Evolutionary conservation across 2,888 invertebrate species (phyloP), one percentile per base, ranked within the genome.

Genomic region (Clepsis dumicolana): DNA sequence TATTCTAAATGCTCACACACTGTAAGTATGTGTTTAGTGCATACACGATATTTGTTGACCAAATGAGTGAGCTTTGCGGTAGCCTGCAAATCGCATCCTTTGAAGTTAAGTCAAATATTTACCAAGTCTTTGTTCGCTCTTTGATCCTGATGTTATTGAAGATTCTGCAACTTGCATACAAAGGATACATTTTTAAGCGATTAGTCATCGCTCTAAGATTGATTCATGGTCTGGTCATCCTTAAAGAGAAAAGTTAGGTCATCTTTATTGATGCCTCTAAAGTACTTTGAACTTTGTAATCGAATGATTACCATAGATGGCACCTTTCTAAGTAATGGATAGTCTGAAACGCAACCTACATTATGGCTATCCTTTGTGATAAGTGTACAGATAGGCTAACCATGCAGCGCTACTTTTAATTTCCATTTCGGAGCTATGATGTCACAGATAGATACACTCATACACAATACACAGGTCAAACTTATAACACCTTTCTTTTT

Each of bases 221-320:
- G 14, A 24, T 57, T 35, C 21, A 18, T 24, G 29, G 12, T 54
- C 50, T 44, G 50, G 21, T 14, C 56, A 35, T 64, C 12, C 48
- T 32, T 48, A 24, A 44, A 64, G 35, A 56, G 44, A 48, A 64
- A 64, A 48, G 56, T 64, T 64, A 35, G 48, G 35, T 57, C 35
- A 56, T 64, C 44, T 7, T 8, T 32, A 48, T 41, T n/a, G 10
- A 4, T 4, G 5, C 16, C n/a, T 41, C 16, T 16, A 12, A n/a
- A 16, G 7, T 41, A 35, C 35, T 10, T 41, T 3, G 38, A 41
- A 41, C 16, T n/a, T 41, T n/a, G 16, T 41, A 8, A n/a, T 41
- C n/a, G 0, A n/a, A n/a, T 5, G n/a, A n/a, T 41, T 41, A 3
- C n/a, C 38, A 29, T 29, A 29, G 7, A 35, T 35, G 35, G 2